Evolutionary conservation across 2,797 vertebrate genomes (phyloP), one percentile per base, ranked within the genome.

Genomic region (Macropus fuliginosus): DNA sequence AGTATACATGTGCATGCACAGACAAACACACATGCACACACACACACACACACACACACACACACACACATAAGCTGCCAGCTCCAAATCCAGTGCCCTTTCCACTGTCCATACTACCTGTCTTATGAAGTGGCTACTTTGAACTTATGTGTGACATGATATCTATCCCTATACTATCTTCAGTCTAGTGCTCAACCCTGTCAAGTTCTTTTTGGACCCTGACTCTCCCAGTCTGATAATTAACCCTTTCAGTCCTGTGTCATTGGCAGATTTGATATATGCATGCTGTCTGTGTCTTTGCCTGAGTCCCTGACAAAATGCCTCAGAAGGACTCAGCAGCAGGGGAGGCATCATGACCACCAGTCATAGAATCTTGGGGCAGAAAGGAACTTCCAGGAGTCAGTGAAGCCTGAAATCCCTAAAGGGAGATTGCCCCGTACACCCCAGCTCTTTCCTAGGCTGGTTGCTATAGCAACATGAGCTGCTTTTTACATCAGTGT

Each of bases 391-490:
- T 24, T 81, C 59, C 29, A 4, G 31, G 62, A 18, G 13, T 87
- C 91, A 89, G 46, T 34, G 46, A 55, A 52, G 59, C 31, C 93
- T 57, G 29, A 46, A 12, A 34, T 24, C 18, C 94, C 54, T n/a
- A 54, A n/a, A 56, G 24, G 57, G 90, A 94, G 74, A 66, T 2
- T n/a, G 59, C 24, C 40, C 27, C 55, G 31, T 52, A 24, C n/a
- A 29, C 55, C 81, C 24, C 11, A n/a, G 81, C 55, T 56, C 21
- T 28, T 92, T 56, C 11, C 57, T 10, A 11, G 4, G n/a, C 13
- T 56, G 0, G 11, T 95, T 93, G 55, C 34, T 91, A 95, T 18
- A 54, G 92, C 92, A 92, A 95, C 89, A 54, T 18, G 29, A 93
- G 89, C 92, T 55, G 55, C 66, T 34, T 50, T 13, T 87, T 29